Conservation (phyloP, 2,113 vertebrate species). For the Spea multiplicata region DNA sequence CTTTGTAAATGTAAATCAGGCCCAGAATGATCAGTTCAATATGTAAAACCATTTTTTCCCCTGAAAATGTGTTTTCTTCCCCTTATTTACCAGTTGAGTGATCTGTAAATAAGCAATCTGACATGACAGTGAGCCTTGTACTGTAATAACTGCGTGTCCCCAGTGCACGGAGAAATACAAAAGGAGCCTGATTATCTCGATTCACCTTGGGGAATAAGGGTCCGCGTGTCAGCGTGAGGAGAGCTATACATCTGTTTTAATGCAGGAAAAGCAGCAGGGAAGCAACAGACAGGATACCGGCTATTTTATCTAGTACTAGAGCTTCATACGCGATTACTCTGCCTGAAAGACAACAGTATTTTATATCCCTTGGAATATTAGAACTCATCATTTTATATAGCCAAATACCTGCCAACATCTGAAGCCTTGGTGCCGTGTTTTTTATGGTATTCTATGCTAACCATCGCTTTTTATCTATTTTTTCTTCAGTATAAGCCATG, state of each 20-base stretch:
- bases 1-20: slow-evolving; percentile 37
- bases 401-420: background rate
- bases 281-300: slow-evolving; percentile 30
- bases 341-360: slow-evolving; percentile 27
- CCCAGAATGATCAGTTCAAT: slow-evolving; percentile 25
- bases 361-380: slow-evolving; percentile 15
- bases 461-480: too few relatives aligned
- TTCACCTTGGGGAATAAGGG: slow-evolving; percentile 41
- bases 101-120: slow-evolving; percentile 48
- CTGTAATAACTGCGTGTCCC: slow-evolving; percentile 46
- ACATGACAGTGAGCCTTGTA: slow-evolving; percentile 48
- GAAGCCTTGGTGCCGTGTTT: background rate
- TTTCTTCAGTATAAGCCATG: too few relatives aligned
- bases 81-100: slow-evolving; percentile 44
- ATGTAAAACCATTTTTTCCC: slow-evolving; percentile 10
- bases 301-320: background rate
- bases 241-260: slow-evolving; percentile 38
- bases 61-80: slow-evolving; percentile 28
- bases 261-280: slow-evolving; percentile 30
- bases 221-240: slow-evolving; percentile 36
- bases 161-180: slow-evolving; percentile 34
- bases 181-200: slow-evolving; percentile 32
- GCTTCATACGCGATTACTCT: slow-evolving; percentile 38
- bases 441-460: too few relatives aligned
- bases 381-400: slow-evolving; percentile 1